A percentile compares a stretch with the other conserved stretches of the same genome.
phyloP scores from a whole-genome alignment of 2,113 vertebrate genomes.

The Cynoglossus semilaevis region DNA sequence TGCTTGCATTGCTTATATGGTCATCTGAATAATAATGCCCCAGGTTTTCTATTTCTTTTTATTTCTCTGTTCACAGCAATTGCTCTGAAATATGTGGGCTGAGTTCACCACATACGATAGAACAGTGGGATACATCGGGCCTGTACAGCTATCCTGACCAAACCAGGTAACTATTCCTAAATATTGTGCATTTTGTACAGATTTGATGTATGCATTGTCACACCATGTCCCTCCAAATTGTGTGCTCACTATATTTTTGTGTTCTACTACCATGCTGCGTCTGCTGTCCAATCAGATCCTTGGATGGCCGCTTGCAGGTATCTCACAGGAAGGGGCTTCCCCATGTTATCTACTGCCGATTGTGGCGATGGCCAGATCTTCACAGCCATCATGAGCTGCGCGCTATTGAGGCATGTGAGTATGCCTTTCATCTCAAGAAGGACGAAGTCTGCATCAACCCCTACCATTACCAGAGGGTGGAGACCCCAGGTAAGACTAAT shows the following conservation, averaged over 20 bases:
- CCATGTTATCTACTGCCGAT: constrained; percentile 94
- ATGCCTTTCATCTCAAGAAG: constrained; percentile 99
- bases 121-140: constrained; percentile 99
- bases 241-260: not conserved
- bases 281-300: constrained; percentile 79
- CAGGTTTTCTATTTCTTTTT: constrained; percentile 62
- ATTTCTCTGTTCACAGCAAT: constrained; percentile 96
- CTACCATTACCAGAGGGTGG: constrained; percentile 99
- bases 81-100: constrained; percentile 99
- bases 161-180: constrained; percentile 97
- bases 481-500: constrained; percentile 92
- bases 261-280: constrained; percentile 32
- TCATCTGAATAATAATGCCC: constrained; percentile 60
- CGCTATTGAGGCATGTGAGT: constrained; percentile 97
- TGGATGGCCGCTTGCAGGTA: constrained; percentile 96
- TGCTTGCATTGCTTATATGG: no score
- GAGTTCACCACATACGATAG: constrained; percentile 99
- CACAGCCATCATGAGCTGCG: constrained; percentile 98
- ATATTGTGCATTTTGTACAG: constrained; percentile 48
- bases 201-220: constrained; percentile 53
- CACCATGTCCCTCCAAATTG: constrained; percentile 24
- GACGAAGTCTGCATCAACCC: constrained; percentile 99
- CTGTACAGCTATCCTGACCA: constrained; percentile 99
- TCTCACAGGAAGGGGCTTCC: constrained; percentile 96
- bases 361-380: constrained; percentile 98